Base-by-base conservation (phyloP, 2,888 invertebrate species). In the Panopea generosa region DNA sequence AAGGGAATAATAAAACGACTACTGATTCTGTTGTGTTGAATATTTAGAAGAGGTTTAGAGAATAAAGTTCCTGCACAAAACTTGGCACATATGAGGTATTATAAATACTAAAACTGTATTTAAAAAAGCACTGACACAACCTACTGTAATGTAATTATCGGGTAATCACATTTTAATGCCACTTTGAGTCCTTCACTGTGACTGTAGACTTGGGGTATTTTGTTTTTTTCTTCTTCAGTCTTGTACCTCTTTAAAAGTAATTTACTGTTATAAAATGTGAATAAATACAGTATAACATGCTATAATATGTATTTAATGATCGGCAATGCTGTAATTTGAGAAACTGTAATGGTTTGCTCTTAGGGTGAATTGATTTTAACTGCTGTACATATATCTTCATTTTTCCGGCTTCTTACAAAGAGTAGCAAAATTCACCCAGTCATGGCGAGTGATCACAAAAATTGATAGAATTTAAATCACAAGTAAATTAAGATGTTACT, bases 341-440 rank as follows among this genome's bases (percentile, higher is more conserved):
- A 18, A 18, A 18, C 22, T 33, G 14, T 56, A 59, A 67, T 49
- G 38, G 59, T 38, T 22, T 20, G 49, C 14, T 52, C 24, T 22
- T 18, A 45, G 55, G 45, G 27, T 45, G 55, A 60, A 69, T 61
- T 69, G 60, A 55, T 61, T 69, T 69, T 47, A 69, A 69, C 61
- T 61, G 20, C 22, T 52, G 18, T 40, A 49, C 52, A 50, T 57
- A 67, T 38, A 50, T 57, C 49, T 57, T 40, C 29, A 59, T 59
- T 56, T 59, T 40, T n/a, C 27, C 40, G 29, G 16, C 22, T 55
- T 16, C 45, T 20, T 20, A 50, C 50, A 22, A 50, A 67, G 26
- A 52, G 43, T 20, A 9, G 24, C 45, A 45, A 45, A 16, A 9
- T 45, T n/a, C 11, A 67, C 33, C 24, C 43, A 27, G 45, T 22